Evolutionary conservation across 2,797 vertebrate species (phyloP), one percentile per base, ranked within the genome.

Genomic region (Ptychadena robeensis): DNA sequence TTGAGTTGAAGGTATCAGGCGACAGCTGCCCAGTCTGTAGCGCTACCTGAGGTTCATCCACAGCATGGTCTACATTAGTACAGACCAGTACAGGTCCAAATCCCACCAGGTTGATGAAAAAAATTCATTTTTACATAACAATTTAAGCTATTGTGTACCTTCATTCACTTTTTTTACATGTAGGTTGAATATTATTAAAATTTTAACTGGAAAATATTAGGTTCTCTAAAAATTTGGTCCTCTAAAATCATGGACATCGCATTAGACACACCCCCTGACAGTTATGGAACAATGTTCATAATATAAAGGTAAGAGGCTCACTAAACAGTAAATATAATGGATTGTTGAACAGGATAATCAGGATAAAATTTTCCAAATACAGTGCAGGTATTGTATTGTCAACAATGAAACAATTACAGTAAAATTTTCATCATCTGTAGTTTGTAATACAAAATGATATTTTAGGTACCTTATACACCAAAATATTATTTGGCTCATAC

Each of bases 391-490:
- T 22, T 53, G 18, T 53, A 53, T 53, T 53, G 22, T 18, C 22
- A 22, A 14, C 3, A 53, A 22, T 22, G 2, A 1, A 18, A 5
- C 0, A 4, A 22, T 22, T 22, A 53, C 44, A 53, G 8, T 18
- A 53, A 53, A 53, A 22, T 9, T 18, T 53, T 22, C 44, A 53
- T n/a, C 44, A 44, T 15, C 15, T 53, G 22, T 8, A n/a, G n/a
- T 53, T 48, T 22, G n/a, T n/a, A n/a, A n/a, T n/a, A n/a, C n/a
- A n/a, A n/a, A n/a, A n/a, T n/a, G n/a, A n/a, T n/a, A n/a, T 53
- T 44, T 44, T 15, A 18, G 93, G 95, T 97, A 95, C 95, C 95
- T 97, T 97, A 94, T 90, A 92, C 92, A 91, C 90, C 92, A 92
- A 93, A 88, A 92, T 90, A 90, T 86, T 87, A 85, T 82, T 90